A percentile compares a stretch with the other conserved stretches of the same genome.
Evolutionary conservation across 2,113 vertebrate species (phyloP).

Genomic region (Austrofundulus limnaeus): DNA sequence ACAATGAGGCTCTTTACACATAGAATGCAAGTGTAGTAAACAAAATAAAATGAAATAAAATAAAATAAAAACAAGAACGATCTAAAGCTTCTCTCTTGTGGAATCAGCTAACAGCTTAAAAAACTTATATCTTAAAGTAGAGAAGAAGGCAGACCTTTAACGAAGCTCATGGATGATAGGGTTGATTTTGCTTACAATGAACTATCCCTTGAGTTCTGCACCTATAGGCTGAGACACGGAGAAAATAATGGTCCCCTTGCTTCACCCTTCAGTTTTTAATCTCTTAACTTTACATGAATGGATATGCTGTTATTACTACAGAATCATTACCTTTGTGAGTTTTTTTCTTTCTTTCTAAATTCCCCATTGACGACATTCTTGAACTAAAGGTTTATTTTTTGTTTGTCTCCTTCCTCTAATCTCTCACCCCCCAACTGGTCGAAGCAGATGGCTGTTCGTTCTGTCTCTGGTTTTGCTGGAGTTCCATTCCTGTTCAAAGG

Average conservation of each 20-base stretch:
- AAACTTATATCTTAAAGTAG: not conserved
- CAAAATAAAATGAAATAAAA: too few species aligned
- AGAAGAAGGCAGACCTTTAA: not conserved
- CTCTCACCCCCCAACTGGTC: not conserved
- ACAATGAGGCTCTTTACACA: not conserved
- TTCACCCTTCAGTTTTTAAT: not conserved
- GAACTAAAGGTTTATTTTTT: not conserved
- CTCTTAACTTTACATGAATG: not conserved
- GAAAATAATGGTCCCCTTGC: not conserved
- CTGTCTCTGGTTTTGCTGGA: not conserved
- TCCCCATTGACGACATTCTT: not conserved
- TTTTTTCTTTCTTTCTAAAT: not conserved
- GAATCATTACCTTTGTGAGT: not conserved
- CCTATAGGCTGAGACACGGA: not conserved
- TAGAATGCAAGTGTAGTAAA: not conserved
- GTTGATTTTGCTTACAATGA: not conserved
- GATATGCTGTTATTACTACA: not conserved
- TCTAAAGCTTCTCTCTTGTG: not conserved
- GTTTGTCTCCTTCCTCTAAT: not conserved
- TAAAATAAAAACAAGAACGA: too few species aligned
- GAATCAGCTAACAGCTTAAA: not conserved
- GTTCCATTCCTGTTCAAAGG: constrained; percentile 2
- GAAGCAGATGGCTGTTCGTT: constrained; percentile 1
- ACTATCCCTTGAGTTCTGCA: not conserved
- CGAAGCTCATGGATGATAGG: not conserved